These are phyloP conservation scores for Stictocephala bisonia DNA, from an alignment of 2,888 invertebrate genomes.

Conservation along the genomic window DNA sequence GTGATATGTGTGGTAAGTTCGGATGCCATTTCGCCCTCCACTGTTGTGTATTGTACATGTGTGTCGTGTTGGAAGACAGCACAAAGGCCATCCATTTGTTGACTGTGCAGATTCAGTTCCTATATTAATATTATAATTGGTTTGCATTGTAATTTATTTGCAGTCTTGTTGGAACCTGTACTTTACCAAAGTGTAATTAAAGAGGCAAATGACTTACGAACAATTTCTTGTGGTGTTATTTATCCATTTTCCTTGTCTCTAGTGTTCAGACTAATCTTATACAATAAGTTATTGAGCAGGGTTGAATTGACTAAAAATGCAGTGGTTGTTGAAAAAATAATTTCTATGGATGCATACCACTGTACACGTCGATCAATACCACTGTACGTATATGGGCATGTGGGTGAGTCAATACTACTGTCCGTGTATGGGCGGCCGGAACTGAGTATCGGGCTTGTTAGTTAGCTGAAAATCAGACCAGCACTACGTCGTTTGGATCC, in stretches of 20 bases:
- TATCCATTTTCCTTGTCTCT: neutral
- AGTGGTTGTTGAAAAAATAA: no score
- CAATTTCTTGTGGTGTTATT: neutral
- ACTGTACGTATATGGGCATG: no score
- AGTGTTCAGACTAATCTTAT: neutral
- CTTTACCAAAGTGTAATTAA: constrained; percentile 14
- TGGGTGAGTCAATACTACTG: no score
- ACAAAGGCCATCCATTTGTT: constrained; percentile 34
- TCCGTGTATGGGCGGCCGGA: no score
- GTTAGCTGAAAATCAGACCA: no score
- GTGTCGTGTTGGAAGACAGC: constrained; percentile 6
- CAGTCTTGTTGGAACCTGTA: constrained; percentile 23
- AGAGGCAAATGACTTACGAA: constrained; percentile 21
- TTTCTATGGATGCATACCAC: no score
- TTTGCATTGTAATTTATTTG: constrained; percentile 25
- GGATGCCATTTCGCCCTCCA: constrained; percentile 29
- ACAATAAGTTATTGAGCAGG: no score
- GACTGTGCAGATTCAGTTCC: constrained; percentile 20
- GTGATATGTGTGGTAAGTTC: neutral
- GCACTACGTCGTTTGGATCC: no score
- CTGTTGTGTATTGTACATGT: constrained; percentile 6
- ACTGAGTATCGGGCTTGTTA: no score
- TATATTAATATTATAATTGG: constrained; percentile 9
- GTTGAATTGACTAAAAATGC: no score
- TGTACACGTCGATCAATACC: no score